Percentiles rank a stretch among this genome's conserved stretches.
Evolutionary conservation across 2,888 invertebrate genomes (phyloP).

Genomic region (Drosophila pseudotakahashii): DNA sequence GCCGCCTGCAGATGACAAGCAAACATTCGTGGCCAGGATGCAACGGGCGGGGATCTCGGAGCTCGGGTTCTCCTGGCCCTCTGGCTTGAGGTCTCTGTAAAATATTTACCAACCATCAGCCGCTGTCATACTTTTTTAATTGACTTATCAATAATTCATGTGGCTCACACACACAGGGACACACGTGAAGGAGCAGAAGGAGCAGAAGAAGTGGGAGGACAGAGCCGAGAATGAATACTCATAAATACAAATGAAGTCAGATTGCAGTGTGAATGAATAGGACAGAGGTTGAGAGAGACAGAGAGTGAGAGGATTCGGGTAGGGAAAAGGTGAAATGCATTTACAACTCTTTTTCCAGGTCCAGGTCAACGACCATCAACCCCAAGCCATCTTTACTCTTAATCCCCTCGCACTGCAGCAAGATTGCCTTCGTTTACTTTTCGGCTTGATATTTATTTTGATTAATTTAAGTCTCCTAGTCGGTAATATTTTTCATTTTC

Average conservation of each 20-base stretch:
- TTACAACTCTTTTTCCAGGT: conserved; percentile 20
- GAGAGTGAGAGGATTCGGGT: not conserved
- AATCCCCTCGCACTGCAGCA: not conserved
- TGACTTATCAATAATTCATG: conserved; percentile 83
- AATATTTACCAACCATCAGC: conserved; percentile 79
- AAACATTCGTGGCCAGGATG: conserved; percentile 26
- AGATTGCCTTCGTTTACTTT: conserved; percentile 30
- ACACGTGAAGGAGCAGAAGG: conserved; percentile 2
- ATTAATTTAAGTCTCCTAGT: conserved; percentile 57
- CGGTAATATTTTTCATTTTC: conserved; percentile 63
- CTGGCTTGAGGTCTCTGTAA: conserved; percentile 52
- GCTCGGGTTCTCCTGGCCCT: conserved; percentile 1
- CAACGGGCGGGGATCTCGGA: not conserved
- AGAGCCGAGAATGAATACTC: conserved; percentile 42
- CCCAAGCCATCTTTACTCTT: not conserved
- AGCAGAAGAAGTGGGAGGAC: conserved; percentile 1
- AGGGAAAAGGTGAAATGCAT: conserved; percentile 8
- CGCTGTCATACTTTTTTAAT: conserved; percentile 81
- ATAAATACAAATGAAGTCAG: conserved; percentile 67
- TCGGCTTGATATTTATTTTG: conserved; percentile 51
- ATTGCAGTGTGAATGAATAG: conserved; percentile 44
- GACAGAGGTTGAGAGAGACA: conserved; percentile 4
- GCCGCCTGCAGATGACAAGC: conserved; percentile 44
- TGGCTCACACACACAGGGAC: conserved; percentile 27
- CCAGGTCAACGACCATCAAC: conserved; percentile 23